Percentiles rank a stretch among this genome's conserved stretches.
phyloP scores from a whole-genome alignment of 2,797 vertebrate species.

The Tenualosa ilisha region DNA sequence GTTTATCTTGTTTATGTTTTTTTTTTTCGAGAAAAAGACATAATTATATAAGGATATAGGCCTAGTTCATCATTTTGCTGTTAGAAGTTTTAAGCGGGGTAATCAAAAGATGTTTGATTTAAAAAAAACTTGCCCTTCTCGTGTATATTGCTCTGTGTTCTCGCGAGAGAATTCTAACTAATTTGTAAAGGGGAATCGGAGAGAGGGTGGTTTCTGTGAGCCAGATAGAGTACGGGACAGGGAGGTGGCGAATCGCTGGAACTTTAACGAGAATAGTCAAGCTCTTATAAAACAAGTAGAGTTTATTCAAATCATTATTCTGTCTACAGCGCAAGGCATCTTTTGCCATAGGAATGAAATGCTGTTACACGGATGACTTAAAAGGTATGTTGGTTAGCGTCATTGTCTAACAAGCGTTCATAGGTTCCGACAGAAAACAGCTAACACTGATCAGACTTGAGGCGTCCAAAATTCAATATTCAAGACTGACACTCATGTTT shows the following conservation, averaged over 20 bases:
- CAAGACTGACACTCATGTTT: not conserved
- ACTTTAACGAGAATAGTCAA: constrained; percentile 40
- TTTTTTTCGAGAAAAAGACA: no score
- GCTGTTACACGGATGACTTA: constrained; percentile 43
- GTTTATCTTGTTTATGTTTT: no score
- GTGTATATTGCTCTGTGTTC: constrained; percentile 36
- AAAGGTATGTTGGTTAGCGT: constrained; percentile 35
- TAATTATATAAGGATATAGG: no score
- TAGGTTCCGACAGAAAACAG: constrained; percentile 6
- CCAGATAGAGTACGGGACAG: constrained; percentile 55
- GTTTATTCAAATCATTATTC: not conserved
- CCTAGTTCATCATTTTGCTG: not conserved
- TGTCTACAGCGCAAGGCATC: not conserved
- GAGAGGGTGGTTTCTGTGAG: constrained; percentile 58
- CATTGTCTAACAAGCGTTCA: not conserved
- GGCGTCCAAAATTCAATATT: not conserved
- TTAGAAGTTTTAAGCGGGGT: not conserved
- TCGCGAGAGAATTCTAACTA: constrained; percentile 74
- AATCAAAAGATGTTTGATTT: not conserved
- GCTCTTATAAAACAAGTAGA: constrained; percentile 36
- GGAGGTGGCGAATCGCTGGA: constrained; percentile 61
- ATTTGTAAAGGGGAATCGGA: constrained; percentile 60
- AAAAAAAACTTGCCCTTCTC: no score
- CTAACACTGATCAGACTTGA: not conserved
- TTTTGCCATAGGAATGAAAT: constrained; percentile 47